Evolutionary conservation across 2,113 vertebrate genomes (phyloP), one percentile per base, ranked within the genome.

Genomic region (Thymallus thymallus): DNA sequence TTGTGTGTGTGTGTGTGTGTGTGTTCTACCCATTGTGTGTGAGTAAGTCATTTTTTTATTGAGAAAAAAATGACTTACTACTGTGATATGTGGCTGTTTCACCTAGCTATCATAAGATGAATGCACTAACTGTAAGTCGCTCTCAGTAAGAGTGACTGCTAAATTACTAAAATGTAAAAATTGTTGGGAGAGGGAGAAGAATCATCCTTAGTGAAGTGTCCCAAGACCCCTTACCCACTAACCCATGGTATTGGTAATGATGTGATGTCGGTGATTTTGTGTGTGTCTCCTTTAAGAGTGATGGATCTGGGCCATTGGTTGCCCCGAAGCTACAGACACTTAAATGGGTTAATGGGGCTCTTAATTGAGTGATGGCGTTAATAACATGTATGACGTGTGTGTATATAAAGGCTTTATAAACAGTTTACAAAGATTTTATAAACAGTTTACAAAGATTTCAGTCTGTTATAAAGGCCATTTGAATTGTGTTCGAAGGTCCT

Each of bases 131-230:
- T 41, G 35, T 41, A 10, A 41, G 35, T 12, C 35, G 35, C 9
- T 41, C 35, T 41, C 9, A 9, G 10, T 3, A 12, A 41, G 35
- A 41, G 35, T 2, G 2, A 10, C 35, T 10, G 35, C 35, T 41
- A 41, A 41, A 41, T 41, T 10, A 41, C 10, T 41, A 9, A 41
- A 41, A 41, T 41, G 9, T 12, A 41, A 41, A 41, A 41, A 41
- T 3, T 3, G 41, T 76, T 74, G 75, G 78, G 51, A 22, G 32
- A n/a, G 66, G 30, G 64, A n/a, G 30, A 41, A 45, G 35, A 45
- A 68, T 26, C n/a, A 48, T 79, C 61, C 55, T 24, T 10, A 41
- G 10, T 41, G 35, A 32, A 32, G 32, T 6, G 32, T 32, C 32
- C 66, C 75, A 56, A 16, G 24, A 41, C 35, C 76, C 72, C 23